Evolutionary conservation across 1,140 invertebrate genomes (phyloP).

Genomic region (Ooceraea biroi): DNA sequence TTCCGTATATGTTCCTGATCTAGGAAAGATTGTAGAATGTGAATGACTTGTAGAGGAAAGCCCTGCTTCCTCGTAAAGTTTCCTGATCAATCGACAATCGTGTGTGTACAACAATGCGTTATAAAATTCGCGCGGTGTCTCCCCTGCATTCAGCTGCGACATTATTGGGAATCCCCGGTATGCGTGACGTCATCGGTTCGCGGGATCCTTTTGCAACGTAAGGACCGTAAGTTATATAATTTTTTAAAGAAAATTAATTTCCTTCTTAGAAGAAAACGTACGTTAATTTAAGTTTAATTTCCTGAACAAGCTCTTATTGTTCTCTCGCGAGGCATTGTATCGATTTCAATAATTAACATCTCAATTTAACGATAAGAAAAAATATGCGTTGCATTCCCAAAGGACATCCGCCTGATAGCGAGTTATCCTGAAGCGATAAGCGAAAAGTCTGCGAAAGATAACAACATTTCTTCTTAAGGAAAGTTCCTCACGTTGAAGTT

Average conservation of each 20-base stretch:
- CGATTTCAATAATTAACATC: background rate
- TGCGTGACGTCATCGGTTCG: no score
- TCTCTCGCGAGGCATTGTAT: background rate
- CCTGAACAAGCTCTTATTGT: background rate
- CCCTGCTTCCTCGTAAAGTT: no score
- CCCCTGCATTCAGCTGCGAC: no score
- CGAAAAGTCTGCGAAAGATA: background rate
- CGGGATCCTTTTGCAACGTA: no score
- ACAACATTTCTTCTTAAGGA: background rate
- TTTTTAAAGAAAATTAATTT: background rate
- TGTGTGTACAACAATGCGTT: no score
- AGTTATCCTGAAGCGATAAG: background rate
- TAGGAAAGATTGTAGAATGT: background rate
- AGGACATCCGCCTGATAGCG: no score
- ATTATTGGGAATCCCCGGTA: no score
- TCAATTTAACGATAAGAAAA: background rate
- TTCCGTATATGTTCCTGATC: background rate
- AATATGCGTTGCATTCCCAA: constrained; percentile 7
- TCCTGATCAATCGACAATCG: no score
- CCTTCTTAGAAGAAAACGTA: background rate
- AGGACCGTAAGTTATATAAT: background rate
- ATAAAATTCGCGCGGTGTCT: no score
- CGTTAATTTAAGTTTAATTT: background rate
- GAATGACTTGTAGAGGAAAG: no score
- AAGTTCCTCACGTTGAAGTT: background rate